Evolutionary conservation across 2,888 invertebrate genomes (phyloP).

Genomic region (Elysia crispata): DNA sequence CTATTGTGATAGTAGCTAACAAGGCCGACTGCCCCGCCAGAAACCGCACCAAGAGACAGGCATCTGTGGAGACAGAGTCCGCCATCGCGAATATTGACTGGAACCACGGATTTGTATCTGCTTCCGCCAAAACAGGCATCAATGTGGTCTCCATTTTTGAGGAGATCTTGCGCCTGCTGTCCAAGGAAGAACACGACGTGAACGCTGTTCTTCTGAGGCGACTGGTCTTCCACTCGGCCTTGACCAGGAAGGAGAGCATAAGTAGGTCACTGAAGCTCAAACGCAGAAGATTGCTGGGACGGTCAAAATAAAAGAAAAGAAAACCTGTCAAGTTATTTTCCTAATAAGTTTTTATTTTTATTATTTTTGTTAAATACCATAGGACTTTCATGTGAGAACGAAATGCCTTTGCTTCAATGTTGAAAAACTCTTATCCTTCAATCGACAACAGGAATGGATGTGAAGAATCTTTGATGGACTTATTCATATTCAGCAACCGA

Average conservation of each 20-base stretch:
- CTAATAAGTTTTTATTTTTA: too few relatives aligned
- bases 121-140: slow-evolving; percentile 91
- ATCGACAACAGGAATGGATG: too few relatives aligned
- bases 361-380: too few relatives aligned
- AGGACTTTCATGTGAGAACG: too few relatives aligned
- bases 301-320: not conserved
- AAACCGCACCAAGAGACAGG: slow-evolving; percentile 50
- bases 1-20: slow-evolving; percentile 68
- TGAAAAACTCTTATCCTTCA: too few relatives aligned
- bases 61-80: slow-evolving; percentile 85
- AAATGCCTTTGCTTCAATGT: too few relatives aligned
- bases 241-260: too few relatives aligned
- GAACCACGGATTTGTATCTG: slow-evolving; percentile 94
- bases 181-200: slow-evolving; percentile 92
- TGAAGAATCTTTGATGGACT: too few relatives aligned
- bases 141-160: slow-evolving; percentile 86
- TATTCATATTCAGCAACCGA: too few relatives aligned
- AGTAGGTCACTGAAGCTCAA: too few relatives aligned
- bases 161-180: slow-evolving; percentile 87
- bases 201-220: slow-evolving; percentile 83
- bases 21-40: slow-evolving; percentile 62
- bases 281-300: too few relatives aligned
- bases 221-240: too few relatives aligned
- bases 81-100: slow-evolving; percentile 89
- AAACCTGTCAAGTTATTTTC: not conserved